Base-by-base conservation (phyloP, 2,113 vertebrate species). In the Origma solitaria region DNA sequence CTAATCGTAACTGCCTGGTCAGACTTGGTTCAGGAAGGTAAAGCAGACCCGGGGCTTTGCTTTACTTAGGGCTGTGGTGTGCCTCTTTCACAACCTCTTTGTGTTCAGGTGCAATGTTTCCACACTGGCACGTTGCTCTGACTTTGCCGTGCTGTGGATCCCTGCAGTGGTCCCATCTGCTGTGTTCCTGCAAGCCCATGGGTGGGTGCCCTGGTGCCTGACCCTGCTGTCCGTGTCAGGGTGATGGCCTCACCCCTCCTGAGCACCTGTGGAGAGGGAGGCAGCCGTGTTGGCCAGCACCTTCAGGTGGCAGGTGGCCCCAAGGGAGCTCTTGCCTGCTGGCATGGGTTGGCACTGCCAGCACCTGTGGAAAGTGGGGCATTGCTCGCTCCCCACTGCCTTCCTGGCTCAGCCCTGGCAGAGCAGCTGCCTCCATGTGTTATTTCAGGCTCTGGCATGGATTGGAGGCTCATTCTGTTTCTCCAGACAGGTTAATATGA, bases 181-280 rank as follows among this genome's bases (percentile, higher is more conserved):
- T 25, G 27, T 10, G n/a, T 13, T 44, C 49, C 47, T 3, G 4
- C 19, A 3, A 13, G 45, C 57, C 44, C 1, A 4, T 0, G 44
- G 42, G 18, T 50, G 69, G 27, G n/a, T 66, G 56, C 16, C 65
- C n/a, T 45, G 50, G 85, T 3, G 18, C 40, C 80, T 3, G 2
- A 3, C 6, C 3, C 7, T 4, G 65, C 58, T 25, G 27, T 14
- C 9, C 4, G 25, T 50, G 77, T 20, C 5, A 2, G 57, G 38
- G 30, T 0, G 17, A 11, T 81, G 66, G 61, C 31, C 61, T 90
- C 23, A 11, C 27, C 62, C 28, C 44, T 54, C 11, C 62, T 31
- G 78, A 45, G 51, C n/a, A 33, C 73, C 20, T 1, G 1, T 45
- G 51, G 38, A 21, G 44, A 62, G 49, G 65, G 49, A 60, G 73